phyloP scores from a whole-genome alignment of 2,113 vertebrate species.

The Leptodactylus fuscus region DNA sequence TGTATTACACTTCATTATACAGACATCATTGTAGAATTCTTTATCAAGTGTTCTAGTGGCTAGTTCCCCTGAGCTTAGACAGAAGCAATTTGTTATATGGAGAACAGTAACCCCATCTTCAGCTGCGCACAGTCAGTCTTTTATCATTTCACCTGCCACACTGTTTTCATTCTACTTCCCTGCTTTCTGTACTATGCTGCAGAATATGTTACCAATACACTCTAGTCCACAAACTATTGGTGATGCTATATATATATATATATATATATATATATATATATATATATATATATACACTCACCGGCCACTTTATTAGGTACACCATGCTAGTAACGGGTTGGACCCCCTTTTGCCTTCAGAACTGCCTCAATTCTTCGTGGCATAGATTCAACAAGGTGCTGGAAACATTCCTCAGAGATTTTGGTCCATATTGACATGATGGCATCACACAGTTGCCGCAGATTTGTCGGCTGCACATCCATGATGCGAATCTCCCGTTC shows the following conservation, averaged over 20 bases:
- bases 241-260: not conserved
- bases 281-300: too few species aligned
- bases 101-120: constrained; percentile 57
- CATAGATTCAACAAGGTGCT: too few species aligned
- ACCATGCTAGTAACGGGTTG: too few species aligned
- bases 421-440: too few species aligned
- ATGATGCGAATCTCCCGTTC: too few species aligned
- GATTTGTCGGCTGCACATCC: too few species aligned
- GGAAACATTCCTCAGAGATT: too few species aligned
- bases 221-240: not conserved
- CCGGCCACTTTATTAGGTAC: too few species aligned
- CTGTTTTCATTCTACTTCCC: constrained; percentile 39
- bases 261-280: not conserved
- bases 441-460: too few species aligned
- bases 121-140: constrained; percentile 53
- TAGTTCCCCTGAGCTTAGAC: constrained; percentile 59
- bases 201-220: not conserved
- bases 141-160: constrained; percentile 58
- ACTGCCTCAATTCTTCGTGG: too few species aligned
- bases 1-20: constrained; percentile 62
- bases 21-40: constrained; percentile 61
- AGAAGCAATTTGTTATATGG: constrained; percentile 61
- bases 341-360: too few species aligned
- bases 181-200: constrained; percentile 1
- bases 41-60: constrained; percentile 60